Evolutionary conservation across 2,888 invertebrate genomes (phyloP), one percentile per base, ranked within the genome.

Genomic region (Synanthedon formicaeformis): DNA sequence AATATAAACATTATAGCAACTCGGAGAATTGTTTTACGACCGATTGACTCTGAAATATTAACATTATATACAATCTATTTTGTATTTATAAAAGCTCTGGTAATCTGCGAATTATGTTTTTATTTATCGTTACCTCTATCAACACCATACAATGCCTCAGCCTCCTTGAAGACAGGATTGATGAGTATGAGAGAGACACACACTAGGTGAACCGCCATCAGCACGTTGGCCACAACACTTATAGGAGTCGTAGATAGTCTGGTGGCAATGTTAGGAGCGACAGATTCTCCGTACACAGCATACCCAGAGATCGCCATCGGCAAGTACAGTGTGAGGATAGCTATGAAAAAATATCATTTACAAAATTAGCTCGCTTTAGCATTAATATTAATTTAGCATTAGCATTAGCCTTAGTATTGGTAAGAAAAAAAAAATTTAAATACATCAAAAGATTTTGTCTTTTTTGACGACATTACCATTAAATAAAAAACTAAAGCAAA

Each of bases 141-240:
- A 4, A 92, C 83, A 53, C 84, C 85, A 60, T 92, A 89, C 2
- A 91, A 77, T 64, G 92, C 90, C 67, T 93, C 93, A 54, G 92
- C 66, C 65, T 92, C 91, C 74, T 93, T 92, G 66, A 90, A 91
- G 45, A 92, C 90, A 0, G 93, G 93, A 78, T 93, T 93, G 59
- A 92, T 88, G 57, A 92, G 88, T 61, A 93, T 92, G 56, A 92
- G 77, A 70, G 92, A 92, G 27, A 92, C 92, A 51, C 90, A 81
- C 34, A 92, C 72, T 14, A 93, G 83, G 71, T 93, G 93, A 3
- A 90, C 62, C 0, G 90, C 89, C 86, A 93, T 90, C 34, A 92
- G 78, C 40, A 91, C 71, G 66, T 92, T 89, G 40, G 90, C 91
- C 0, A 89, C 74, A 6, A 88, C 79, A 0, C 90, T 88, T 50